phyloP scores from a whole-genome alignment of 2,888 invertebrate genomes.

The Xylota sylvarum region DNA sequence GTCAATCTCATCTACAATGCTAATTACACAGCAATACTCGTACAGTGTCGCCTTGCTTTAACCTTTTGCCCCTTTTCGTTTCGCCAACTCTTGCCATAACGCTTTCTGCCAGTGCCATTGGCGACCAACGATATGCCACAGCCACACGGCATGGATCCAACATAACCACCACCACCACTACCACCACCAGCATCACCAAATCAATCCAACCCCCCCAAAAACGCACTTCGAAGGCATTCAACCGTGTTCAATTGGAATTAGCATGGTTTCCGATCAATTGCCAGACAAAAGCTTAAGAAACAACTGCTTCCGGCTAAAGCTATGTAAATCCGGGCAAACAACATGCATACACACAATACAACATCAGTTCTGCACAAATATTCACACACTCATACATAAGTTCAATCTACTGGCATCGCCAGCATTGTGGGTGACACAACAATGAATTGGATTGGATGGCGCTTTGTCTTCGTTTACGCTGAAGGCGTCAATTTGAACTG shows the following conservation, averaged over 20 bases:
- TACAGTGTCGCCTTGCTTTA: constrained; percentile 48
- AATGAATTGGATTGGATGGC: constrained; percentile 53
- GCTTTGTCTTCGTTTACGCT: constrained; percentile 49
- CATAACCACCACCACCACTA: neutral
- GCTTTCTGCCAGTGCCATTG: constrained; percentile 12
- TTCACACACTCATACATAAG: neutral
- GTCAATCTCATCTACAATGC: constrained; percentile 66
- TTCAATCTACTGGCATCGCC: constrained; percentile 33
- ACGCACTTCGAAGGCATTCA: constrained; percentile 66
- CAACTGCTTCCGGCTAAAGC: constrained; percentile 64
- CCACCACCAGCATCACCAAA: no score
- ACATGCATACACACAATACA: constrained; percentile 39
- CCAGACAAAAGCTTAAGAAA: constrained; percentile 70
- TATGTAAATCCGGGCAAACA: constrained; percentile 69
- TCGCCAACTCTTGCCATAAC: constrained; percentile 23
- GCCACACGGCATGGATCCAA: constrained; percentile 18
- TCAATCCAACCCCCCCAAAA: constrained; percentile 4
- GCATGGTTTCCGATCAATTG: constrained; percentile 73
- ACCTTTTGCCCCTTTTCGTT: constrained; percentile 19
- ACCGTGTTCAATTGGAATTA: constrained; percentile 69
- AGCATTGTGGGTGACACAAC: constrained; percentile 57
- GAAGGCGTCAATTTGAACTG: constrained; percentile 37
- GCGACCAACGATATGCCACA: constrained; percentile 19
- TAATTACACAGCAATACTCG: constrained; percentile 56
- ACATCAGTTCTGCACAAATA: constrained; percentile 11